Base-by-base conservation (phyloP, 2,888 invertebrate genomes). In the Strigamia crassipes region DNA sequence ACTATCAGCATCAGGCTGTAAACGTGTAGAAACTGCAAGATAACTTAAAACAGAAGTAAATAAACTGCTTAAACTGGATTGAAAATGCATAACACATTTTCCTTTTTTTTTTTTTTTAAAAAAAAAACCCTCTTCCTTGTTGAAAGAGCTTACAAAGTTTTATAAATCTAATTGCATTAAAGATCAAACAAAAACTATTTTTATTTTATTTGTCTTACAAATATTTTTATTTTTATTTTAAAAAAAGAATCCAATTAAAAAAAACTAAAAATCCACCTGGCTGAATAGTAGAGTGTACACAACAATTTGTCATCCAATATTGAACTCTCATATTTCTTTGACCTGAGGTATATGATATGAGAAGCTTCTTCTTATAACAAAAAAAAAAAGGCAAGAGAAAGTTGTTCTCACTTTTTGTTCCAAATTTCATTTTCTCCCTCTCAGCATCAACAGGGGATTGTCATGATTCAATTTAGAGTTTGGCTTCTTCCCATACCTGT, bases 371-470 rank as follows among this genome's bases (percentile, higher is more conserved):
- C 73, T 73, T 73, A 73, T 31, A 73, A 73, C 73, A 23, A 21
- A 31, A 31, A 56, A 56, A n/a, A n/a, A 51, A 51, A 56, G 56
- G 18, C 56, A 56, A 18, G 56, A 56, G 56, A 31, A 73, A 73
- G 73, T 73, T 73, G 31, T 23, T 73, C 73, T 73, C 73, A 73
- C 73, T 73, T 73, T 73, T 73, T 73, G 73, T 73, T 73, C 73
- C 73, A 73, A 73, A 73, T 73, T 73, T 73, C 73, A 73, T 73
- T 73, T 73, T 73, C 73, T 73, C 73, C 27, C 73, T 73, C 73
- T 73, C 73, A 73, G 73, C 73, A 73, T 73, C 73, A 73, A 73
- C 73, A 73, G 73, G 73, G 73, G 73, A 73, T 73, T 73, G 73
- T 15, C 73, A 73, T 73, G 73, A 73, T 73, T 73, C 73, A 73